phyloP scores from a whole-genome alignment of 2,113 vertebrate species.

The Nematolebias whitei region DNA sequence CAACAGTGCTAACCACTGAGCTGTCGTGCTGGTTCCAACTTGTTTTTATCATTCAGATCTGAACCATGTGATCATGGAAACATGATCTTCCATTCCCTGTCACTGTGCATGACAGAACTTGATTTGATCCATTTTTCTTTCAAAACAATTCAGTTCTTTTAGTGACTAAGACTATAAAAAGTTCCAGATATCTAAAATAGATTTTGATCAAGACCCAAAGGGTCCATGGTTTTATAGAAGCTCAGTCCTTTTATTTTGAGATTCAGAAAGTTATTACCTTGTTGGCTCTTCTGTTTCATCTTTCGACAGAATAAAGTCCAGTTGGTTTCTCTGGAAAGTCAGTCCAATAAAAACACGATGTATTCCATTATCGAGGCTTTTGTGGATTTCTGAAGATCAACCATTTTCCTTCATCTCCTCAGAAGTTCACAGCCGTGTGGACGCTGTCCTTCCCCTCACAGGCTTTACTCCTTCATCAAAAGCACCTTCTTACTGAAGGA shows the following conservation, averaged over 20 bases:
- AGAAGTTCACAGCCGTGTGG: slow-evolving; percentile 74
- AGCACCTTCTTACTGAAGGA: slow-evolving; percentile 80
- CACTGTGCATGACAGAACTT: no score
- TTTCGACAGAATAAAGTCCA: no score
- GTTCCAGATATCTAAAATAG: not conserved
- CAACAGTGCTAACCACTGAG: no score
- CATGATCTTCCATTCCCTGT: no score
- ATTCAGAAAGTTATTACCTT: no score
- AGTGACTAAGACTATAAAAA: not conserved
- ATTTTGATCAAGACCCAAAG: not conserved
- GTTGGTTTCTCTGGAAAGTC: not conserved
- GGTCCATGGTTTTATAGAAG: no score
- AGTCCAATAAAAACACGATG: not conserved
- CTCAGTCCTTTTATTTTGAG: not conserved
- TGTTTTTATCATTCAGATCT: no score
- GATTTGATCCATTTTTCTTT: no score
- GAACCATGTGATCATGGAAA: no score
- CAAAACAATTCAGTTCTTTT: no score
- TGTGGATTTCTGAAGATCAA: not conserved
- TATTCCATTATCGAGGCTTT: not conserved
- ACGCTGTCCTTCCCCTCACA: slow-evolving; percentile 31
- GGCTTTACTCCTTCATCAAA: slow-evolving; percentile 55
- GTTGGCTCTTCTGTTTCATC: no score
- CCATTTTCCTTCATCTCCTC: slow-evolving; percentile 10
- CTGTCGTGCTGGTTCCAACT: no score